Percentiles rank a stretch among this genome's conserved stretches.
Evolutionary conservation across 2,113 vertebrate genomes (phyloP).

Genomic region (Xerus inauris): DNA sequence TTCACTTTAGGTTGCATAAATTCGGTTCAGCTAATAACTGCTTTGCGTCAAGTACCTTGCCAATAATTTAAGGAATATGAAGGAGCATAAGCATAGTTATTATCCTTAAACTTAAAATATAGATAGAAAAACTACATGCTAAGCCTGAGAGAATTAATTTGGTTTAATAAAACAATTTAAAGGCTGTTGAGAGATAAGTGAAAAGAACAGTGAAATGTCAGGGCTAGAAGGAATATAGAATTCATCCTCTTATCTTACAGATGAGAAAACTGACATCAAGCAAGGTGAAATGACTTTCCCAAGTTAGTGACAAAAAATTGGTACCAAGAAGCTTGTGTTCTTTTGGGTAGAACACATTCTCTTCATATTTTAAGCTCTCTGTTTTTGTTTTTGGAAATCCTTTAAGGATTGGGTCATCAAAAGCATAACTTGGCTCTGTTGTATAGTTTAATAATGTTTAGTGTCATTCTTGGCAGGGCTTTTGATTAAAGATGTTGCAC

Average conservation of each 20-base stretch:
- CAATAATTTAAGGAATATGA: constrained; percentile 44
- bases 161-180: constrained; percentile 51
- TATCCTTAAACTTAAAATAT: constrained; percentile 45
- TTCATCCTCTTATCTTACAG: constrained; percentile 28
- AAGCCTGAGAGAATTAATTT: constrained; percentile 53
- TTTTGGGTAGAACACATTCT: not conserved
- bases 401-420: constrained; percentile 25
- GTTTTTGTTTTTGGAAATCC: constrained; percentile 20
- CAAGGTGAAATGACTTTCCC: constrained; percentile 2
- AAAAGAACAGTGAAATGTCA: constrained; percentile 43
- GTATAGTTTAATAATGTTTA: constrained; percentile 4
- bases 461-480: constrained; percentile 23
- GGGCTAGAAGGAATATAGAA: not conserved
- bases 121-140: not conserved
- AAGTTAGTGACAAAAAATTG: not conserved
- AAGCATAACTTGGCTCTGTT: not conserved
- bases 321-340: not conserved
- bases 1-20: constrained; percentile 57
- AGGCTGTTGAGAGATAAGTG: constrained; percentile 38
- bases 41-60: constrained; percentile 36
- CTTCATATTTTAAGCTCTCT: constrained; percentile 48
- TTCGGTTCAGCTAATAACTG: constrained; percentile 55
- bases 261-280: constrained; percentile 12
- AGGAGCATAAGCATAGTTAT: constrained; percentile 35
- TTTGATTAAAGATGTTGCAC: constrained; percentile 56